Percentiles rank a stretch among this genome's conserved stretches.
Conservation (phyloP, 2,113 vertebrate genomes). For the Galemys pyrenaicus region DNA sequence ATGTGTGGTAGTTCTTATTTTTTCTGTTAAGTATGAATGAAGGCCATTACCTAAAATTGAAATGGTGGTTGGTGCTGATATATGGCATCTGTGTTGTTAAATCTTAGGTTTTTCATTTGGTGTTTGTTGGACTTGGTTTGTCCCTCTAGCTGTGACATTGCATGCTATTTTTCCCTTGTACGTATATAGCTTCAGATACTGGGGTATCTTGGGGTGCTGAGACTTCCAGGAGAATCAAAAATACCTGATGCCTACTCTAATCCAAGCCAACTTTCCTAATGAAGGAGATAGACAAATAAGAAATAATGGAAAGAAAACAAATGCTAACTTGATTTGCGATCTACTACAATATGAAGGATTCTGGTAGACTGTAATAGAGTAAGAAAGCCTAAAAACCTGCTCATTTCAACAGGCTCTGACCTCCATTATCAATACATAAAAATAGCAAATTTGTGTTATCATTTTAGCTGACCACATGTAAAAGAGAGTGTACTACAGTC, state of each 20-base stretch:
- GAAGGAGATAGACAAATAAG: background rate
- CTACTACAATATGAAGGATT: background rate
- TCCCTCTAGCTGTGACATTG: background rate
- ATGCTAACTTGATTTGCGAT: background rate
- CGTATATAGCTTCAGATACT: background rate
- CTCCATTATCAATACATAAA: background rate
- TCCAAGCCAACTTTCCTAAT: background rate
- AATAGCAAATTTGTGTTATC: background rate
- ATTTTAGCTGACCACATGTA: background rate
- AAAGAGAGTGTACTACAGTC: background rate
- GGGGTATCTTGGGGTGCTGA: background rate
- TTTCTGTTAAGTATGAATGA: background rate
- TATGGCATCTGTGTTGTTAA: background rate
- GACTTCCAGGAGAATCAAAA: background rate
- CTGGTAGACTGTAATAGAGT: background rate
- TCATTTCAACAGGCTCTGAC: background rate
- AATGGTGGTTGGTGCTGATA: background rate
- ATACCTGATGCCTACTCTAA: background rate
- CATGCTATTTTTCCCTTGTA: background rate
- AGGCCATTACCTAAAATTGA: background rate
- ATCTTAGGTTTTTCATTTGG: background rate
- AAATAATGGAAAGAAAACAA: background rate
- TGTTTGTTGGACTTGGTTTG: background rate
- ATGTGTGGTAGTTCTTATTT: background rate
- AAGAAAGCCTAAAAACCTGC: background rate